Base-by-base conservation (phyloP, 2,113 vertebrate genomes). In the Onychostoma macrolepis region DNA sequence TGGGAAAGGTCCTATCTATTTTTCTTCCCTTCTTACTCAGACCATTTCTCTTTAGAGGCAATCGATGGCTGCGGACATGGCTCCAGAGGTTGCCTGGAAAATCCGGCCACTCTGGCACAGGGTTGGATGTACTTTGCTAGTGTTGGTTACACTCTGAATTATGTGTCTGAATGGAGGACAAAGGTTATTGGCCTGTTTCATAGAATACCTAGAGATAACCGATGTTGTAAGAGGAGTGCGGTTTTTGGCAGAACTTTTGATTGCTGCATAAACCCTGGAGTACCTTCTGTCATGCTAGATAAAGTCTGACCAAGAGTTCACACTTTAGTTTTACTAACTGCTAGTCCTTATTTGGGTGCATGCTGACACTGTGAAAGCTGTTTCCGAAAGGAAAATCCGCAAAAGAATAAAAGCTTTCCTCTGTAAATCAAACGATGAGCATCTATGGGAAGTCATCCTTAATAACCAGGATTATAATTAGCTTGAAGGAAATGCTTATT, bases 51-150 rank as follows among this genome's bases (percentile, higher is more conserved):
- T 86, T 26, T 38, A 78, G 77, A 83, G 28, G 88, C 89, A 89
- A 94, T 93, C 90, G 91, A 93, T 93, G 91, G 87, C 89, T 90
- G 89, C 87, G 87, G 89, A 91, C 88, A 67, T 13, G 83, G 87
- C 87, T 48, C 86, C 85, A 85, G 91, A 86, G 89, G 89, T 89
- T 90, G 81, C 89, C 87, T 45, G 90, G 67, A 82, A 53, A 78
- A 83, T 80, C 80, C 38, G 78, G 71, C 41, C 33, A 26, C 28
- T 58, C 38, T 76, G 79, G 56, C 77, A 80, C 69, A 10, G 24
- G 15, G n/a, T 28, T 24, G 17, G 26, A 48, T 50, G 63, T 83
- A 78, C 72, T 61, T 61, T 83, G 53, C 24, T 67, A 58, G 74
- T 63, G 38, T 82, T 63, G 50, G 24, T 78, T 83, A 36, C 45